Base-by-base conservation (phyloP, 2,888 invertebrate genomes). In the Prionchulus punctatus region DNA sequence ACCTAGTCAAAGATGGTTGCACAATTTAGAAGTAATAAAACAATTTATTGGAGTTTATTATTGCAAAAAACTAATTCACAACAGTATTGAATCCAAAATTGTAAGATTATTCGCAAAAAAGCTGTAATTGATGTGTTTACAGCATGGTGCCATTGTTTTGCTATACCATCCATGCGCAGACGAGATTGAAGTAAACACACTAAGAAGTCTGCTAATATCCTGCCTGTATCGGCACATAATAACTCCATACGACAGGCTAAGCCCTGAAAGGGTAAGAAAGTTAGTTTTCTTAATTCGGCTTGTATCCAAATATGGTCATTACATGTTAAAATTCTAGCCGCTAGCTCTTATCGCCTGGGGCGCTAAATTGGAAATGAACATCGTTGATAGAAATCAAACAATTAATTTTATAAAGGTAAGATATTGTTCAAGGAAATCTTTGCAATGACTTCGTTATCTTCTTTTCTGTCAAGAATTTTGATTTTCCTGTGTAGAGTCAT, bases 1-100 rank as follows among this genome's bases (percentile, higher is more conserved):
- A 23, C 87, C 88, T 0, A 78, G 76, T 47, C 86, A 87, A 68
- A 76, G 88, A 63, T 88, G 86, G 84, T 65, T 88, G 3, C 85
- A 86, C 65, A 84, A 79, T 69, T 72, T 87, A 51, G 86, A 81
- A 75, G 81, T 80, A 64, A 61, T 60, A 21, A n/a, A n/a, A n/a
- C n/a, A n/a, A n/a, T n/a, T n/a, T n/a, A n/a, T n/a, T n/a, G n/a
- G n/a, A n/a, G n/a, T n/a, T n/a, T n/a, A n/a, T n/a, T n/a, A n/a
- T n/a, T n/a, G n/a, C n/a, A n/a, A n/a, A n/a, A n/a, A n/a, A n/a
- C n/a, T n/a, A n/a, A n/a, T n/a, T n/a, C n/a, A n/a, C n/a, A n/a
- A n/a, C n/a, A n/a, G n/a, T n/a, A n/a, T n/a, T n/a, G n/a, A n/a
- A n/a, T n/a, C n/a, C n/a, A n/a, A n/a, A n/a, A n/a, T n/a, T n/a